Conservation (phyloP, 2,888 invertebrate genomes). For the Dryadula phaetusa region DNA sequence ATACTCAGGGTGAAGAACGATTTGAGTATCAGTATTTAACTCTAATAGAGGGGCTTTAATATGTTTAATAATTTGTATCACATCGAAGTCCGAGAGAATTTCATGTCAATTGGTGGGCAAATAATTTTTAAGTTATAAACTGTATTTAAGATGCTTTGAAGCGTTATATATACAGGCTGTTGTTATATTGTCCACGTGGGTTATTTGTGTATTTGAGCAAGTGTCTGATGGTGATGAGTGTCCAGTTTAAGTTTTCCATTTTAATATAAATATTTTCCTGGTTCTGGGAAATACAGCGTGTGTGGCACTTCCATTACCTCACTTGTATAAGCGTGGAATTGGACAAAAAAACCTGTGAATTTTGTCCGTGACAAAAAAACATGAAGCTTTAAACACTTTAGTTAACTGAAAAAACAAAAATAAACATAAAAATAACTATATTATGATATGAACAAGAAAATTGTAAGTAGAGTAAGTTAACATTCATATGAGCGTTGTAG, state of each 20-base stretch:
- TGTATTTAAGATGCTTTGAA: neutral
- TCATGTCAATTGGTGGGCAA: conserved; percentile 1
- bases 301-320: too few relatives aligned
- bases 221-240: too few relatives aligned
- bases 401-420: too few relatives aligned
- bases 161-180: neutral
- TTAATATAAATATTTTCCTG: too few relatives aligned
- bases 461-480: neutral
- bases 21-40: neutral
- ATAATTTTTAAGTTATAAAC: conserved; percentile 5
- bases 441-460: neutral
- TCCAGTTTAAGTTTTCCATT: too few relatives aligned
- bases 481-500: neutral
- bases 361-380: too few relatives aligned
- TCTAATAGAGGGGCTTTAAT: neutral
- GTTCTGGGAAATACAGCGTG: neutral
- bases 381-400: too few relatives aligned
- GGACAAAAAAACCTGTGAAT: too few relatives aligned
- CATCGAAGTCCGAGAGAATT: neutral
- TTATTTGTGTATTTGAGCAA: too few relatives aligned
- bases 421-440: too few relatives aligned
- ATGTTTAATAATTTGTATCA: conserved; percentile 9
- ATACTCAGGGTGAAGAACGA: neutral
- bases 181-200: neutral
- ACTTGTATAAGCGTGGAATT: too few relatives aligned